Evolutionary conservation across 2,113 vertebrate genomes (phyloP).

Genomic region (Malurus cyaneus): DNA sequence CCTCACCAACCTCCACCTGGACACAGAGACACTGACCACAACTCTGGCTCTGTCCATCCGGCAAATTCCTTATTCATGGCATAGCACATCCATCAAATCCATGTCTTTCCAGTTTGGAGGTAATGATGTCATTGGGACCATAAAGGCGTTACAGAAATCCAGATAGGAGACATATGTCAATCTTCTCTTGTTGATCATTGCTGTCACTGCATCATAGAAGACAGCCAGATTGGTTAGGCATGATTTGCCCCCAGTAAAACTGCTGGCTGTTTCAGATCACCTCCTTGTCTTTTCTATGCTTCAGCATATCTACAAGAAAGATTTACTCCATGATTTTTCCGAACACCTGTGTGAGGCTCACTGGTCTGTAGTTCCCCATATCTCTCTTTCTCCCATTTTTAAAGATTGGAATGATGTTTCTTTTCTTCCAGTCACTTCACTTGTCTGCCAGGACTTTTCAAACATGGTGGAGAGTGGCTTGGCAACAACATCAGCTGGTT

Average conservation of each 20-base stretch:
- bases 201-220: background rate
- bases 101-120: background rate
- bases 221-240: background rate
- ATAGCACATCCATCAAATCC: background rate
- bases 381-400: background rate
- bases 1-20: background rate
- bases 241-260: background rate
- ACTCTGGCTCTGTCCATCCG: background rate
- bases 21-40: background rate
- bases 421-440: background rate
- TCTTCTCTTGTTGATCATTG: background rate
- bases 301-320: background rate
- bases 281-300: background rate
- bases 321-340: background rate
- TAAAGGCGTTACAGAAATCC: background rate
- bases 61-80: background rate
- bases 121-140: background rate
- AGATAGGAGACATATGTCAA: background rate
- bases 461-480: background rate
- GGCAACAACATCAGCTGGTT: background rate
- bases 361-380: background rate
- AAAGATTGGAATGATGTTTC: background rate
- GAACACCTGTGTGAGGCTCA: background rate
- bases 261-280: background rate
- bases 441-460: background rate